Percentiles rank a stretch among this genome's conserved stretches.
Evolutionary conservation across 2,888 invertebrate genomes (phyloP).

Genomic region (Ochropacha duplaris): DNA sequence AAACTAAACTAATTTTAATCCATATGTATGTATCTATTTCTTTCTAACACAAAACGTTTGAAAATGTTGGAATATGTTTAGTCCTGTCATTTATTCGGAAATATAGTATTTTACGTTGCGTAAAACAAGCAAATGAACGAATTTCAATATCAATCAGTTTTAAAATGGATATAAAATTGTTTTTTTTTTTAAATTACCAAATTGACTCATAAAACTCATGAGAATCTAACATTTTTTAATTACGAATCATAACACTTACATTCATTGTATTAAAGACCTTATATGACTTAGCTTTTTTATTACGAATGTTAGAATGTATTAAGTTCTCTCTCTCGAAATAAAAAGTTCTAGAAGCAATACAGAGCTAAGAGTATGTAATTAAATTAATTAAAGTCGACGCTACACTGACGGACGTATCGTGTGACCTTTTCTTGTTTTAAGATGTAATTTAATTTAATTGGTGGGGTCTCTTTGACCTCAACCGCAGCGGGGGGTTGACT

Average conservation of each 20-base stretch:
- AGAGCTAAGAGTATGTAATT: constrained; percentile 38
- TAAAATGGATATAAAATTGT: no score
- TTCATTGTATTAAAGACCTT: background rate
- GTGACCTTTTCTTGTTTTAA: constrained; percentile 49
- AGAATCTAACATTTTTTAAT: background rate
- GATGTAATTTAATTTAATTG: constrained; percentile 48
- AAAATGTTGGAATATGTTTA: no score
- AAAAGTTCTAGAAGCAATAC: constrained; percentile 24
- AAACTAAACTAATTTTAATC: no score
- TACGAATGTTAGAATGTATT: constrained; percentile 22
- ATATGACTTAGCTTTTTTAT: constrained; percentile 24
- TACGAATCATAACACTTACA: background rate
- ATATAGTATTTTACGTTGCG: no score
- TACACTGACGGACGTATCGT: constrained; percentile 34
- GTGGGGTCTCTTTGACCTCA: constrained; percentile 26
- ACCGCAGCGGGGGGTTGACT: constrained; percentile 23
- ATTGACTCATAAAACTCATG: background rate
- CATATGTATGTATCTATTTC: no score
- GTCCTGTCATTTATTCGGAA: no score
- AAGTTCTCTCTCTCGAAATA: constrained; percentile 27
- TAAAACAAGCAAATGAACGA: no score
- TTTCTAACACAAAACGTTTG: no score
- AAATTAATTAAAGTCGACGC: constrained; percentile 60
- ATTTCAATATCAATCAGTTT: no score
- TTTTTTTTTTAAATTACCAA: no score